phyloP scores from a whole-genome alignment of 2,888 invertebrate genomes.

The Troides aeacus region DNA sequence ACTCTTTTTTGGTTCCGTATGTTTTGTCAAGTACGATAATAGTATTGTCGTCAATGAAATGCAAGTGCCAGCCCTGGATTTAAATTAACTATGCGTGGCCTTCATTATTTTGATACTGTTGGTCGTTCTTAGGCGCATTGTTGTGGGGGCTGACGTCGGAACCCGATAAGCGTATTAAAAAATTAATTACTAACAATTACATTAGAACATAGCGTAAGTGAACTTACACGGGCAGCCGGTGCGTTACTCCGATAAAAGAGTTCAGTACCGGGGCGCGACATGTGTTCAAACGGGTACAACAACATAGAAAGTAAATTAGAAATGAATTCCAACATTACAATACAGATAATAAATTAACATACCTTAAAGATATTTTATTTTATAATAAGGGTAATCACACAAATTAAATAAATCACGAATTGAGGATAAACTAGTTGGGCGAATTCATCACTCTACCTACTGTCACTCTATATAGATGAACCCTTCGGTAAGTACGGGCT shows the following conservation, averaged over 20 bases:
- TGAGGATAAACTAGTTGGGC: too few relatives aligned
- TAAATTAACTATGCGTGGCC: slow-evolving; percentile 19
- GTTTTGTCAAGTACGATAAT: not conserved
- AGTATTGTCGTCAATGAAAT: not conserved
- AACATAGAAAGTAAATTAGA: not conserved
- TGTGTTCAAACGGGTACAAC: not conserved
- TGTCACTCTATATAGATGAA: too few relatives aligned
- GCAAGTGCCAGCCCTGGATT: slow-evolving; percentile 21
- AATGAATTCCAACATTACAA: too few relatives aligned
- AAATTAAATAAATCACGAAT: too few relatives aligned
- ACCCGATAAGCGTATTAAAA: slow-evolving; percentile 28
- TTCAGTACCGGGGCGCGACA: too few relatives aligned
- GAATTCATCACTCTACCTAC: too few relatives aligned
- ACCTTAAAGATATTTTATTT: too few relatives aligned
- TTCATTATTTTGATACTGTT: slow-evolving; percentile 30
- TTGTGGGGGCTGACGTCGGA: slow-evolving; percentile 16
- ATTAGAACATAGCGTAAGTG: slow-evolving; percentile 17
- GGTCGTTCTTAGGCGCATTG: slow-evolving; percentile 22
- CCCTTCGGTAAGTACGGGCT: too few relatives aligned
- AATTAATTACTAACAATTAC: slow-evolving; percentile 23
- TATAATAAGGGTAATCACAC: too few relatives aligned
- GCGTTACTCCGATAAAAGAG: not conserved
- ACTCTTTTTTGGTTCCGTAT: too few relatives aligned
- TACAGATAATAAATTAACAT: too few relatives aligned
- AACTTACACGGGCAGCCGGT: not conserved